Percentiles rank a stretch among this genome's conserved stretches.
Evolutionary conservation across 2,888 invertebrate genomes (phyloP).

Genomic region (Harpalus rubripes): DNA sequence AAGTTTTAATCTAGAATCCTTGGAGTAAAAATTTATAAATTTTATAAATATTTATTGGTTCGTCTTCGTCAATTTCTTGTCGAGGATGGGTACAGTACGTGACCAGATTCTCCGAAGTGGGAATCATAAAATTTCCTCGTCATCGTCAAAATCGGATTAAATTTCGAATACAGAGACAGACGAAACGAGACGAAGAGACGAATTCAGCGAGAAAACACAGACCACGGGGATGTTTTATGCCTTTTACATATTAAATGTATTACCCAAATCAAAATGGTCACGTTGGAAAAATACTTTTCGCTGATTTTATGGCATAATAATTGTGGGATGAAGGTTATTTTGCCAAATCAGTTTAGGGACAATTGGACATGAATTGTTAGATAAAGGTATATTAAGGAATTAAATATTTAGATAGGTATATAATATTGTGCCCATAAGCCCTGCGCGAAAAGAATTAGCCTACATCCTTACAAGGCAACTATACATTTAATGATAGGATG

Average conservation of each 20-base stretch:
- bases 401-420: too few relatives aligned
- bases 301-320: background rate
- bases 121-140: constrained; percentile 36
- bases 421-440: too few relatives aligned
- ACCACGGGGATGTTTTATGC: constrained; percentile 19
- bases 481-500: too few relatives aligned
- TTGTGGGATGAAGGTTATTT: background rate
- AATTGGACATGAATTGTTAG: too few relatives aligned
- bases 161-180: background rate
- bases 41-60: constrained; percentile 53
- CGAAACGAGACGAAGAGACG: background rate
- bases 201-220: constrained; percentile 30
- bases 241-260: constrained; percentile 44
- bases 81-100: background rate
- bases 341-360: background rate
- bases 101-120: constrained; percentile 26
- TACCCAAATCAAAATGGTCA: constrained; percentile 6
- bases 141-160: constrained; percentile 50
- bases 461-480: too few relatives aligned
- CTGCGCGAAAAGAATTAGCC: too few relatives aligned
- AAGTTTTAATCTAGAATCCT: constrained; percentile 11
- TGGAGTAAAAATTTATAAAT: constrained; percentile 35
- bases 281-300: too few relatives aligned
- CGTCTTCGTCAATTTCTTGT: constrained; percentile 24
- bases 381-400: too few relatives aligned